Percentiles rank a stretch among this genome's conserved stretches.
phyloP scores from a whole-genome alignment of 2,888 invertebrate genomes.

The Thysanoteuthis rhombus region DNA sequence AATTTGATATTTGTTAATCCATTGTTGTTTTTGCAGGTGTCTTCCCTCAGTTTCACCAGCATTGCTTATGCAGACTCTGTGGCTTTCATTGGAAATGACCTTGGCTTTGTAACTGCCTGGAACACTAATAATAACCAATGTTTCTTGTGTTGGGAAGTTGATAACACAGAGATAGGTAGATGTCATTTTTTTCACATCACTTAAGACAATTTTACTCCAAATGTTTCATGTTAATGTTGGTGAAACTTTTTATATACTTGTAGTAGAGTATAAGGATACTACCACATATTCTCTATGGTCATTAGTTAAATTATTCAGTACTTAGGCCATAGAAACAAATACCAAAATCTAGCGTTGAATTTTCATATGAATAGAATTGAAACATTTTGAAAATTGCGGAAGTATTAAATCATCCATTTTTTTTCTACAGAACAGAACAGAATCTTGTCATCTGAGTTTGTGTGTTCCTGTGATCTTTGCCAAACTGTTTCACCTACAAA shows the following conservation, averaged over 20 bases:
- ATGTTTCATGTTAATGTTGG: neutral
- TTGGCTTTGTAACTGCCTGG: constrained; percentile 66
- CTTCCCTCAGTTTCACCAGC: constrained; percentile 44
- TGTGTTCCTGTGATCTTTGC: too few species aligned
- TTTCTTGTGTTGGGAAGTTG: constrained; percentile 67
- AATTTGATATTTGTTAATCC: neutral
- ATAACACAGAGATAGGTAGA: constrained; percentile 63
- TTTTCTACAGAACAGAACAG: too few species aligned
- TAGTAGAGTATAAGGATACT: neutral
- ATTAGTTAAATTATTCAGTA: too few species aligned
- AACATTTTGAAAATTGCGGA: too few species aligned
- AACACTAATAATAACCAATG: constrained; percentile 65
- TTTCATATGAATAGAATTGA: too few species aligned
- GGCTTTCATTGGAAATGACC: constrained; percentile 59
- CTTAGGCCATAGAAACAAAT: too few species aligned
- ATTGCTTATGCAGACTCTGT: neutral
- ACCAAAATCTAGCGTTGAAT: too few species aligned
- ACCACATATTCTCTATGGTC: neutral
- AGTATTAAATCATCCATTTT: too few species aligned
- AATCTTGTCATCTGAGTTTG: too few species aligned
- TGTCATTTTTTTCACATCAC: neutral
- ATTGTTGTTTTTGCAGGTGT: constrained; percentile 58
- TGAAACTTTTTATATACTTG: neutral
- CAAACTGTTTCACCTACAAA: too few species aligned
- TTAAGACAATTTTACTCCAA: neutral